Evolutionary conservation across 2,113 vertebrate genomes (phyloP), one percentile per base, ranked within the genome.

Genomic region (Neoarius graeffei): DNA sequence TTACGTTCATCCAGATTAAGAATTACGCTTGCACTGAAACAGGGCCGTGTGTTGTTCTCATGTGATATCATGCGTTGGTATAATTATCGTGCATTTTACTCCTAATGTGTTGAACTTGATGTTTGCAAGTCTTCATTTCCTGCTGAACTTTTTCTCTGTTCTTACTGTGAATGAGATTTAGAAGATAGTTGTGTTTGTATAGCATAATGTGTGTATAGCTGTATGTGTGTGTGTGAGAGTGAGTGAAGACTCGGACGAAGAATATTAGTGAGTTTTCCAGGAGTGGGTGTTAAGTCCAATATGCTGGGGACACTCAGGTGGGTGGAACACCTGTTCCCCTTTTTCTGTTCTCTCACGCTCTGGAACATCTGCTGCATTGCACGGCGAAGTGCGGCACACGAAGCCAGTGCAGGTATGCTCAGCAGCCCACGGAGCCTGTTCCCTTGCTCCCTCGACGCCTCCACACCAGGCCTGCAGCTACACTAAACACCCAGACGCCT

Each of bases 291-390:
- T 81, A 7, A 71, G 89, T 88, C 86, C 71, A 73, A 66, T 83
- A 82, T 83, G 71, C 84, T 71, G 71, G 83, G 79, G 81, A 87
- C 82, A 87, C 84, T 91, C 67, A 48, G 85, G 87, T 90, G 90
- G 90, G 89, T 42, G 87, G 84, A 81, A 90, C 89, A 91, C 89
- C 87, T 90, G 90, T 90, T 90, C 85, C 81, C 85, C 60, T 80
- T 69, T 42, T 85, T 76, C 79, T 23, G 35, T 42, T 77, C 85
- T 42, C 86, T 87, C 50, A 76, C 27, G 73, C 85, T 82, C 83
- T 88, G 74, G 69, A 91, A 89, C 90, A 91, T 85, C 90, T 91
- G 90, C 81, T 87, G 81, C 52, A 23, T 62, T 42, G 79, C 86
- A 66, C 48, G 66, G 74, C 35, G 30, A 79, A 88, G 81, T 30